Conservation (phyloP, 2,888 invertebrate species). For the Drosophila percnosoma region DNA sequence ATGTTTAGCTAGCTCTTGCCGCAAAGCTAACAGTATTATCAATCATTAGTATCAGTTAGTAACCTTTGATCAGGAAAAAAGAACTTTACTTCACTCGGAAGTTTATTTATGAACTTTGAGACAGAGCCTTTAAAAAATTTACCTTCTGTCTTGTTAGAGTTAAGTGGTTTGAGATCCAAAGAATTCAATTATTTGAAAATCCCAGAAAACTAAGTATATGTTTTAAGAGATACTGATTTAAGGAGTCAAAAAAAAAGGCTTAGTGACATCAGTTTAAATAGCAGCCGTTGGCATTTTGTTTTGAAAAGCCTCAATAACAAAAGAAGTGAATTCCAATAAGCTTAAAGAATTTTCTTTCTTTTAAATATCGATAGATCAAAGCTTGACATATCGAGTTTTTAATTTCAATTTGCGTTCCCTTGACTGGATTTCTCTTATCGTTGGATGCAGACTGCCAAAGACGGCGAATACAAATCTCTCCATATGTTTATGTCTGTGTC, state of each 20-base stretch:
- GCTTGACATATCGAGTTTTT: background rate
- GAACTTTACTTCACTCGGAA: background rate
- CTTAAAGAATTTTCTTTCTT: background rate
- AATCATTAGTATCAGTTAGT: background rate
- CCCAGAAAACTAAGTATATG: background rate
- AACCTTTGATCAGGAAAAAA: background rate
- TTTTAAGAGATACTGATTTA: background rate
- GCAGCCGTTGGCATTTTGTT: background rate
- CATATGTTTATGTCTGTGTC: background rate
- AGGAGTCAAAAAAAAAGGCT: background rate
- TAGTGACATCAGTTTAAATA: background rate
- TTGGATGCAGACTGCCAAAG: background rate
- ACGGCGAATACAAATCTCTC: background rate
- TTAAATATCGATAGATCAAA: slow-evolving; percentile 1
- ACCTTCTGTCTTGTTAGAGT: background rate
- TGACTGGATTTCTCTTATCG: background rate
- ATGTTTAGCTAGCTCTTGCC: background rate
- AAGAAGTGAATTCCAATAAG: background rate
- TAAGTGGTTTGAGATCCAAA: background rate
- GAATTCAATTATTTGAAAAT: background rate
- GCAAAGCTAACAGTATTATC: background rate
- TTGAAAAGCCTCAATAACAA: background rate
- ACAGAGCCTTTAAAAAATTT: too few species aligned
- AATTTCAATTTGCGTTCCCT: background rate
- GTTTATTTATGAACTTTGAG: background rate